These are phyloP conservation scores for Cirrhinus mrigala DNA, from an alignment of 2,797 vertebrate species.

Conservation along the genomic window DNA sequence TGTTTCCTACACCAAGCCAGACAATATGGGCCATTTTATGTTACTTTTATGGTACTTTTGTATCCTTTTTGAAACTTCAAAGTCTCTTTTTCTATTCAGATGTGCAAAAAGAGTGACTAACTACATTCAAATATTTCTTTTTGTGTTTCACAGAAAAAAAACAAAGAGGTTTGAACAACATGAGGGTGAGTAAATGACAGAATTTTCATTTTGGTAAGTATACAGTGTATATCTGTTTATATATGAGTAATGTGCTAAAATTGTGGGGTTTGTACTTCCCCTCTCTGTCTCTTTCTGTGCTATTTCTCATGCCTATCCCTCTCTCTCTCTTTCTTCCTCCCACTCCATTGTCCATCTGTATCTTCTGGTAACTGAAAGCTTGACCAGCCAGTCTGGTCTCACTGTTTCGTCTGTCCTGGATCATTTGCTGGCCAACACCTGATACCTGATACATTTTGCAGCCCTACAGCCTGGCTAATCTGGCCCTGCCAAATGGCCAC, in stretches of 20 bases:
- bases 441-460: constrained; percentile 76
- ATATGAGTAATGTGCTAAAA: not conserved
- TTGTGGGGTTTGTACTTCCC: not conserved
- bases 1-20: not conserved
- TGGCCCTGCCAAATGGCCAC: constrained; percentile 80
- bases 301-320: constrained; percentile 49
- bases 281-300: constrained; percentile 41
- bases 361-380: constrained; percentile 53
- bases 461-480: constrained; percentile 71
- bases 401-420: constrained; percentile 74
- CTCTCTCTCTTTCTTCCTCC: constrained; percentile 22
- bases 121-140: not conserved
- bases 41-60: not conserved
- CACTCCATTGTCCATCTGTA: constrained; percentile 59
- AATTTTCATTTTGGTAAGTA: not conserved
- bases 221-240: not conserved
- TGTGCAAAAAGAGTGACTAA: not conserved
- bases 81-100: too few species aligned
- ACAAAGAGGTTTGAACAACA: not conserved
- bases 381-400: constrained; percentile 70
- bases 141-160: not conserved
- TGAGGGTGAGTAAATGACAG: not conserved
- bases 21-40: not conserved
- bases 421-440: constrained; percentile 82
- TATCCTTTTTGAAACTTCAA: not conserved